Evolutionary conservation across 1,140 invertebrate species (phyloP), one percentile per base, ranked within the genome.

Genomic region (Eriocheir sinensis): DNA sequence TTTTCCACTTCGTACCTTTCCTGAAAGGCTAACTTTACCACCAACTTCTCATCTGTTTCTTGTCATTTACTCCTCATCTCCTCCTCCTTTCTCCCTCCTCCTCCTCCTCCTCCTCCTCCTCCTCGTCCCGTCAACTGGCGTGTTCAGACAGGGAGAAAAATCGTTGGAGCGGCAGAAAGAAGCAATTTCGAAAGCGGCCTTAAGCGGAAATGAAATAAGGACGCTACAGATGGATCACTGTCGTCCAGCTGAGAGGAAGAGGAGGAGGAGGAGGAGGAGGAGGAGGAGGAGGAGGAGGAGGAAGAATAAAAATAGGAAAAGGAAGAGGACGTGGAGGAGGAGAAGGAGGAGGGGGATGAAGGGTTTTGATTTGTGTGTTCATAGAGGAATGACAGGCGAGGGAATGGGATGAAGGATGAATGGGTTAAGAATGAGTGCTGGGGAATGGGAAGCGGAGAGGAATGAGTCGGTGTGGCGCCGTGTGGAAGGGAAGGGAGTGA

Each of bases 201-300:
- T 72, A 72, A 72, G 27, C 60, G 60, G 60, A 72, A 72, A 72
- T 72, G 60, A n/a, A 72, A 72, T 72, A 72, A 72, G 60, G 60
- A n/a, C 2, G 60, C 6, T n/a, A n/a, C 60, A 72, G 60, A 72
- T 72, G 60, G 60, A 72, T 72, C 60, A 21, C 27, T 72, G 60
- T 72, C 60, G 27, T n/a, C 27, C n/a, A n/a, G 21, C 6, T n/a
- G 60, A n/a, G 60, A 72, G 27, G 60, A 72, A 3, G 60, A 72
- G 60, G 60, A 72, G 12, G 60, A 72, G 27, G 60, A 72, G 6
- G 60, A 72, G 21, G 60, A 72, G 60, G 60, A 72, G 60, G 21
- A 8, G 6, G 60, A 17, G 60, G 21, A 72, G 60, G 60, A 72
- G 6, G 60, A 72, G 60, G 27, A n/a, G 60, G 27, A n/a, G 60